Evolutionary conservation across 2,888 invertebrate species (phyloP), one percentile per base, ranked within the genome.

Genomic region (Ornithoptera alexandrae): DNA sequence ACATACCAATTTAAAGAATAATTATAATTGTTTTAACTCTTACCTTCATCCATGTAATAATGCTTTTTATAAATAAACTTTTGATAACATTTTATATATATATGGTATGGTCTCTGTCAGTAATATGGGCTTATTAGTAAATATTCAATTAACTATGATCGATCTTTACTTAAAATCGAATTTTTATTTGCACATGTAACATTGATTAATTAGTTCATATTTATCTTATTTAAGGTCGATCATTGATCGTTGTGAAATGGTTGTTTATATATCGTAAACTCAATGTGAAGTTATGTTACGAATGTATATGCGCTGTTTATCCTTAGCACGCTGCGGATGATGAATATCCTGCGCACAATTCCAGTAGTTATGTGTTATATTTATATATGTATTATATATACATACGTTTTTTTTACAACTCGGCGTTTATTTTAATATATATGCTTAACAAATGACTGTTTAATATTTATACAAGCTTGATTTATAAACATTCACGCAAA

Each of bases 301-400:
- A 73, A 77, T 76, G 60, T 67, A 42, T 73, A 71, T 77, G 77
- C 70, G 78, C 80, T 81, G 78, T 80, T 74, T 68, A 53, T 64
- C 50, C 61, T 75, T 79, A 77, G 75, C 78, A 80, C 79, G 83
- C 84, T 81, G 72, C 74, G 71, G 69, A 65, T 73, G 72, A 77
- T 71, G 69, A 77, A 75, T 75, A 74, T 76, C 73, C 74, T 80
- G 73, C 72, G 72, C 71, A 75, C 75, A 78, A 74, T 75, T 75
- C 74, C 62, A 77, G 83, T 84, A 84, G 84, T 81, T 81, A 68
- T 73, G 74, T 80, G 78, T 85, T 72, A 68, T 71, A 65, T 77
- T 73, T 68, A 46, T 68, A 72, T 71, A 59, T 68, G 71, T 58
- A 42, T 30, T 61, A 70, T 68, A 68, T 24, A 67, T 63, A 61